These are phyloP conservation scores for Tolmerus cingulatus DNA, from an alignment of 2,888 invertebrate genomes.

Conservation along the genomic window DNA sequence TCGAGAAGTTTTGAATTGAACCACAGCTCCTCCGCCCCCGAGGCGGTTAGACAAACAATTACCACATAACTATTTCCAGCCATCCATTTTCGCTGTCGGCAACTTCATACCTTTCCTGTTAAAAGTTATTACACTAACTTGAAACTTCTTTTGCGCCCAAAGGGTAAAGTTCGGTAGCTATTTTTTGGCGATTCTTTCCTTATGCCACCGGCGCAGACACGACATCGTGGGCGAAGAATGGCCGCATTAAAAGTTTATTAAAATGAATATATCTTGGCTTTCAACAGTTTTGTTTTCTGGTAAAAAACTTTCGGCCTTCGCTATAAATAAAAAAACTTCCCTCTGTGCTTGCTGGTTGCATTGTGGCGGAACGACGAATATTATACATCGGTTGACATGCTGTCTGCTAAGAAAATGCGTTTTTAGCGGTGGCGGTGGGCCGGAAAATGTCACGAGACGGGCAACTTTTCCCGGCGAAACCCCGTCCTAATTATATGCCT, in stretches of 20 bases:
- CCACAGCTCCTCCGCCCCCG: background rate
- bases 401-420: slow-evolving; percentile 30
- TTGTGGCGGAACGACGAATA: background rate
- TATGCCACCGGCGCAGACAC: slow-evolving; percentile 22
- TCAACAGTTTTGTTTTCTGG: slow-evolving; percentile 29
- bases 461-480: background rate
- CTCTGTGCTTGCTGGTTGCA: slow-evolving; percentile 9
- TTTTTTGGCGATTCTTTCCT: slow-evolving; percentile 22
- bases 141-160: slow-evolving; percentile 23
- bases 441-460: slow-evolving; percentile 2
- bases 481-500: slow-evolving; percentile 23
- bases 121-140: slow-evolving; percentile 36
- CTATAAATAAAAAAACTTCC: slow-evolving; percentile 23
- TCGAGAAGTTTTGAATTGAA: background rate
- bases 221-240: slow-evolving; percentile 22
- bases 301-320: background rate
- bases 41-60: slow-evolving; percentile 34
- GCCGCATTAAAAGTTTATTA: slow-evolving; percentile 37
- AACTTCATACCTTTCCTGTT: slow-evolving; percentile 35
- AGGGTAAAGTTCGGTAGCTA: slow-evolving; percentile 27
- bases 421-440: background rate
- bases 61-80: slow-evolving; percentile 22
- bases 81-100: slow-evolving; percentile 30
- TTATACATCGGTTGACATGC: slow-evolving; percentile 30
- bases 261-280: slow-evolving; percentile 35